phyloP scores from a whole-genome alignment of 1,140 invertebrate genomes.

The Parasteatoda tepidariorum region DNA sequence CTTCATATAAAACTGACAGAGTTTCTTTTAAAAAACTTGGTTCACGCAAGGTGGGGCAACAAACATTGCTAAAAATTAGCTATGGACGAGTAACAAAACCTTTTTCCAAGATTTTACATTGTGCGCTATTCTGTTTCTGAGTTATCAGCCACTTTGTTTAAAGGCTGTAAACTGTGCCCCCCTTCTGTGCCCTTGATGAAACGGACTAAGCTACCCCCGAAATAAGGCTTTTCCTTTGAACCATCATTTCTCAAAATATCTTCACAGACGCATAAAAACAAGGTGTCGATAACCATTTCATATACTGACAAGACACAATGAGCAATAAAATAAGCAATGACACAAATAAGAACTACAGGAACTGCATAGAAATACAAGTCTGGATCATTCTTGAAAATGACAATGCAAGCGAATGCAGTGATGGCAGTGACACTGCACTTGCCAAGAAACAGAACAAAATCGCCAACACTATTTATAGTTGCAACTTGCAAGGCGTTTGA shows the following conservation, averaged over 20 bases:
- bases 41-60: no score
- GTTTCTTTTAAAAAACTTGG: no score
- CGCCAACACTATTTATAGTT: conserved; percentile 93
- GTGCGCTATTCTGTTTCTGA: conserved; percentile 45
- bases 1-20: no score
- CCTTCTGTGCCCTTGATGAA: conserved; percentile 25
- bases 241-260: conserved; percentile 83
- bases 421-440: conserved; percentile 88
- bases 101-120: no score
- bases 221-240: conserved; percentile 64
- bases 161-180: conserved; percentile 35
- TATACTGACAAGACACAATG: conserved; percentile 94
- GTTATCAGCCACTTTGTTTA: conserved; percentile 42
- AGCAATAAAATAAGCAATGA: conserved; percentile 93
- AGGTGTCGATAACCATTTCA: conserved; percentile 95
- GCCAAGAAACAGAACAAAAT: conserved; percentile 93
- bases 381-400: conserved; percentile 71
- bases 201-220: conserved; percentile 46
- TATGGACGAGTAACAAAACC: no score
- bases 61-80: no score
- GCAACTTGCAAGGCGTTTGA: conserved; percentile 89
- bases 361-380: conserved; percentile 73
- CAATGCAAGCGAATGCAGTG: conserved; percentile 77
- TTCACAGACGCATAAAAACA: conserved; percentile 95
- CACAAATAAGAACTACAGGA: conserved; percentile 85